Evolutionary conservation across 1,140 invertebrate genomes (phyloP).

Genomic region (Caenorhabditis brenneri): DNA sequence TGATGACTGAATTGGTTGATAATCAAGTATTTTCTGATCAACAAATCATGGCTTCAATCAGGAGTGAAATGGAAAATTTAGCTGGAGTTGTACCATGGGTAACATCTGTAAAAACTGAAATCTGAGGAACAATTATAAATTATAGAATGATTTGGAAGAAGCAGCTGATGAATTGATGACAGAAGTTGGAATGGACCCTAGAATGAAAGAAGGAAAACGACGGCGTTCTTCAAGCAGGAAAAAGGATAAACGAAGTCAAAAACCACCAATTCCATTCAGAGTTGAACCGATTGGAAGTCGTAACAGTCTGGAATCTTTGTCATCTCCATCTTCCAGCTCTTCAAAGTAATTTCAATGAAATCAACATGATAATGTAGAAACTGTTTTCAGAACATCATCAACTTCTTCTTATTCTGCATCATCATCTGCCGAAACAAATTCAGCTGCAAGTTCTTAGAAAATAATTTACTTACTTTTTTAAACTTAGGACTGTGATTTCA

Average conservation of each 20-base stretch:
- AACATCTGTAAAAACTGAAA: background rate
- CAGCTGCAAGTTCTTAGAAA: background rate
- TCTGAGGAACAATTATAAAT: background rate
- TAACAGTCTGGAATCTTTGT: constrained; percentile 1
- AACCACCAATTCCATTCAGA: background rate
- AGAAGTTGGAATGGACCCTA: background rate
- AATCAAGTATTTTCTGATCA: background rate
- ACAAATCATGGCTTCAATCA: background rate
- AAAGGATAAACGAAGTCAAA: background rate
- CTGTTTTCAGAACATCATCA: background rate
- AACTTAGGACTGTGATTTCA: constrained; percentile 6
- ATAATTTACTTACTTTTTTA: background rate
- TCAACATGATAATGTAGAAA: background rate
- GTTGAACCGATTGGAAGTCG: background rate
- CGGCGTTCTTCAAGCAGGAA: no score
- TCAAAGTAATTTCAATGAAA: background rate
- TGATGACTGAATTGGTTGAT: background rate
- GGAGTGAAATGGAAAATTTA: background rate
- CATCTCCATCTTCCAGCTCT: constrained; percentile 1
- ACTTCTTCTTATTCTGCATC: constrained; percentile 10
- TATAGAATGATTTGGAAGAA: constrained; percentile 20
- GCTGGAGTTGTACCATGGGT: background rate
- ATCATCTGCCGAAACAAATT: background rate
- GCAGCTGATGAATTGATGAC: background rate
- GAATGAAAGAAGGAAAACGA: background rate